Percentiles rank a stretch among this genome's conserved stretches.
These are phyloP conservation scores for Alcis repandata DNA, from an alignment of 2,888 invertebrate species.

Conservation along the genomic window DNA sequence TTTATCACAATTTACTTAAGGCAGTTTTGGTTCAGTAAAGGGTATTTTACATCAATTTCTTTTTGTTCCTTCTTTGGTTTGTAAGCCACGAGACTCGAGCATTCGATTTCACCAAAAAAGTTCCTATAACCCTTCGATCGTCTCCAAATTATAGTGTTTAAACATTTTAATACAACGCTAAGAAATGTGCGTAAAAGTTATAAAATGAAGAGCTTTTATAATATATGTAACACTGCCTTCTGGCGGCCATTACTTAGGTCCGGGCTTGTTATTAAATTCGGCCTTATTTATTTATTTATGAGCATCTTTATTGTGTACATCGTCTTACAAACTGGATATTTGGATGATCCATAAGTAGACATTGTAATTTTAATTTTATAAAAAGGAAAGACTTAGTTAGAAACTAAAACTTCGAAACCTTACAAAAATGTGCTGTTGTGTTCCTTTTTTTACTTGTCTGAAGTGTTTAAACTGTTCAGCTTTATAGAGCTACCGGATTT, in stretches of 20 bases:
- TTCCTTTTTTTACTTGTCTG: background rate
- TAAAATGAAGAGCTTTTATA: constrained; percentile 73
- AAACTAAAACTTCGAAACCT: constrained; percentile 2
- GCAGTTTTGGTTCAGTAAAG: background rate
- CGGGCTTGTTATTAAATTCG: constrained; percentile 84
- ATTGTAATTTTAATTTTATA: constrained; percentile 11
- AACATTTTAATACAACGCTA: constrained; percentile 80
- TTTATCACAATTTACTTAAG: constrained; percentile 14
- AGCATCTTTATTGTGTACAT: constrained; percentile 65
- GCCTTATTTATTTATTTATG: constrained; percentile 85
- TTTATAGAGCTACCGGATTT: constrained; percentile 3
- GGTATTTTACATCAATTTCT: constrained; percentile 9
- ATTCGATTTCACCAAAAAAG: constrained; percentile 70
- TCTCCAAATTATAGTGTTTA: constrained; percentile 83
- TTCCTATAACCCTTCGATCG: constrained; percentile 61
- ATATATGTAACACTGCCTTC: constrained; percentile 83
- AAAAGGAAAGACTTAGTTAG: background rate
- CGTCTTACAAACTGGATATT: constrained; percentile 26
- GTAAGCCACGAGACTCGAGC: constrained; percentile 50
- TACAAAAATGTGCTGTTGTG: background rate
- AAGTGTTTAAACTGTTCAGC: no score
- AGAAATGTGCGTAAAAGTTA: constrained; percentile 83
- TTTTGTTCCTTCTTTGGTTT: constrained; percentile 27
- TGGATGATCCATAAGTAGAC: constrained; percentile 35
- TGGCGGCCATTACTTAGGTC: constrained; percentile 82